Base-by-base conservation (phyloP, 1,140 invertebrate genomes). In the Diprion similis region DNA sequence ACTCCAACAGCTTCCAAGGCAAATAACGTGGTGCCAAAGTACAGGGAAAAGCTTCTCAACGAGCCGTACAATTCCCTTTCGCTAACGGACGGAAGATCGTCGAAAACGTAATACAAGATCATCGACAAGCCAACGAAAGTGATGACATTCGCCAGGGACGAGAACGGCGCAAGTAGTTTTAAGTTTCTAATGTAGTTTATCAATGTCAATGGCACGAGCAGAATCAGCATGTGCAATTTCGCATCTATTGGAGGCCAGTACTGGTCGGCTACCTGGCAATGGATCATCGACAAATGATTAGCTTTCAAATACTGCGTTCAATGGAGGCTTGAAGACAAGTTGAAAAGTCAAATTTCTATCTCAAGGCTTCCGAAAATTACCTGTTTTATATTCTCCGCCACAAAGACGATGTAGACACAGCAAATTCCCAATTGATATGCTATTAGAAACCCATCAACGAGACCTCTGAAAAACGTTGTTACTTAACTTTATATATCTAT, bases 401-500 rank as follows among this genome's bases (percentile, higher is more conserved):
- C 93, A 83, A 97, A 97, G 7, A 97, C 92, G 45, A 96, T 93
- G 87, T 97, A 97, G 2, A 96, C 95, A 80, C 94, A 96, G 83
- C 96, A 97, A 82, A 97, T 96, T 51, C 96, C 96, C 73, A 97
- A 90, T 85, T 97, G 96, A 76, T 95, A 96, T 64, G 95, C 89
- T n/a, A 95, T 92, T 71, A 97, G 89, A 81, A 95, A 94, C 1
- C 90, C 81, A 78, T 94, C 92, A 9, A 93, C 90, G 59, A 91
- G 85, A 17, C 87, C 80, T 24, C 90, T 91, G 73, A 45, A 82
- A 83, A 72, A 73, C 71, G 74, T n/a, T 46, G 24, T 37, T 37
- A 37, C 24, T 6, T 37, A 37, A 37, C 24, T 37, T 37, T 37
- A 37, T 37, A 37, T 6, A 4, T 37, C 24, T 37, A 37, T 37